Evolutionary conservation across 2,888 invertebrate species (phyloP), one percentile per base, ranked within the genome.

Genomic region (Pimpla rufipes): DNA sequence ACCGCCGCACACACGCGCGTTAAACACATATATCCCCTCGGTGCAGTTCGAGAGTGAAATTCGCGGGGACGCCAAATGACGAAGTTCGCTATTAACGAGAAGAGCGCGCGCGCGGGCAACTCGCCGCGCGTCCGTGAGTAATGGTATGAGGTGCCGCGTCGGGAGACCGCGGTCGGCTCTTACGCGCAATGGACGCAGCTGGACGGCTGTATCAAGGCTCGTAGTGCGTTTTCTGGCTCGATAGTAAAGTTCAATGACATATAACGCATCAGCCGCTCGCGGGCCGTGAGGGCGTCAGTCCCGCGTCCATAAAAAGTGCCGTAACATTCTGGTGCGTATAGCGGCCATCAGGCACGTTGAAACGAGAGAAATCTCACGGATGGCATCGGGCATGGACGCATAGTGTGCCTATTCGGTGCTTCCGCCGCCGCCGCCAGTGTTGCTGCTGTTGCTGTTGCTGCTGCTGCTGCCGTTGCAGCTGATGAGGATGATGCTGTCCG

Each of bases 231-330:
- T 85, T 84, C 84, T 70, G 55, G 71, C 79, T 57, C 83, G 86
- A 86, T 81, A 85, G 83, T 87, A 88, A 88, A 88, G 85, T 86
- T 83, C 87, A 85, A 86, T 88, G 87, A 87, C 85, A 84, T 78
- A 83, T 84, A 84, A 85, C 85, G 84, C 83, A 85, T 79, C 71
- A 52, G 62, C 64, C 64, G 3, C 83, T 29, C 79, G 79, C 40
- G 52, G 40, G 47, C 35, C 29, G 29, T 3, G 75, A 52, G 47
- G 45, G 67, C 42, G 45, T 57, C 45, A 71, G 47, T 76, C 23
- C 81, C 84, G 84, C 74, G 79, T 5, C 84, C 83, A 86, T 87
- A 89, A 89, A 89, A 89, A 86, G 79, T 83, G 83, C 84, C 82
- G 85, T 87, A 86, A 86, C 83, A 83, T 81, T 86, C 59, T 59